Conservation (phyloP, 1,140 invertebrate species). For the Copidosoma floridanum region DNA sequence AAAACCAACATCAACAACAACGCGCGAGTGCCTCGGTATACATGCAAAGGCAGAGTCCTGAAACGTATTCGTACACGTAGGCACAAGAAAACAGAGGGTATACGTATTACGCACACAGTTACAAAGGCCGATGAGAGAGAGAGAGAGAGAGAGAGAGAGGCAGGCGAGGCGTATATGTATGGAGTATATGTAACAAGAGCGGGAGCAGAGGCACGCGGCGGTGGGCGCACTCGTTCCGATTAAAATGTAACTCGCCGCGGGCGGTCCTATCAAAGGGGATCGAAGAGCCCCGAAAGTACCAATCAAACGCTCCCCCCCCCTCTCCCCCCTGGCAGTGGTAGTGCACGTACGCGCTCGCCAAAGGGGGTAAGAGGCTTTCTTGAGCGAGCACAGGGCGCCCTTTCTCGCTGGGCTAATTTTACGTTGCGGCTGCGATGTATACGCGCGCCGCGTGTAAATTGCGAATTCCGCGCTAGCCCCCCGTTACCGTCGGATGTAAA, state of each 20-base stretch:
- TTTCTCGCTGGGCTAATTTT: slow-evolving; percentile 5
- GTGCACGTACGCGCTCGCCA: too few species aligned
- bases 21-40: too few species aligned
- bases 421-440: too few species aligned
- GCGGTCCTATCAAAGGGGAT: slow-evolving; percentile 40
- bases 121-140: background rate
- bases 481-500: slow-evolving; percentile 6
- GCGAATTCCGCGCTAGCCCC: background rate
- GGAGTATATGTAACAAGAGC: too few species aligned
- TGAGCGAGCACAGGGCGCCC: background rate
- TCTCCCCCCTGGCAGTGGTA: too few species aligned
- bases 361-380: too few species aligned
- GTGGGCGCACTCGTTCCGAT: slow-evolving; percentile 36
- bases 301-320: slow-evolving; percentile 37
- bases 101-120: too few species aligned
- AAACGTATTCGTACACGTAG: too few species aligned
- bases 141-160: background rate
- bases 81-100: too few species aligned
- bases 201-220: slow-evolving; percentile 24
- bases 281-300: slow-evolving; percentile 29
- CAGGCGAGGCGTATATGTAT: background rate
- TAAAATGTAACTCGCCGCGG: slow-evolving; percentile 42
- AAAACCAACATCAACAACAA: too few species aligned
- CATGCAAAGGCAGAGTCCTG: too few species aligned
- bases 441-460: slow-evolving; percentile 15